These are phyloP conservation scores for Sterrhoptilus dennistouni DNA, from an alignment of 2,113 vertebrate species.

Conservation along the genomic window DNA sequence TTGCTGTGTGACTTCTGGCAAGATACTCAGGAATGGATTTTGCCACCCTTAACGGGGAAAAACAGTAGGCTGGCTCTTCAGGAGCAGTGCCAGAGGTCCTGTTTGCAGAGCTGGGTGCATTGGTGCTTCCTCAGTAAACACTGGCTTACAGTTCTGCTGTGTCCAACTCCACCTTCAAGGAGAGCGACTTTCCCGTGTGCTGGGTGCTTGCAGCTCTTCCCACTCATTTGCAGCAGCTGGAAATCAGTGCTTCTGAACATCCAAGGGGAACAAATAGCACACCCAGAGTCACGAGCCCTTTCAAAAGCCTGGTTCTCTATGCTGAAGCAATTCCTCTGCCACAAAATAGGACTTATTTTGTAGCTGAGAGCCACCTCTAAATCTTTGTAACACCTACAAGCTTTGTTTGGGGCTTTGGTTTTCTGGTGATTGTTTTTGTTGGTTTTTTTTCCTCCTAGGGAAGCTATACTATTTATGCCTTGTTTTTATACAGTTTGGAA, in stretches of 20 bases:
- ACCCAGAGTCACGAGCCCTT: neutral
- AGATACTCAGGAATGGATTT: neutral
- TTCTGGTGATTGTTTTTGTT: neutral
- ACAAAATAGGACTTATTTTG: neutral
- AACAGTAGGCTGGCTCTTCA: neutral
- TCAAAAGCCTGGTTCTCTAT: neutral
- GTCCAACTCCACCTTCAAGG: neutral
- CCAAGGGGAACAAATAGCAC: neutral
- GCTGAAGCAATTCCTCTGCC: neutral
- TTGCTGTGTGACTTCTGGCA: constrained; percentile 13
- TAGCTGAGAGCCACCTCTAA: neutral
- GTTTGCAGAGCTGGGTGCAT: accelerated
- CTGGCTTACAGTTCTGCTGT: neutral
- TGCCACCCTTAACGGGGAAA: neutral
- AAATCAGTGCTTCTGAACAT: neutral
- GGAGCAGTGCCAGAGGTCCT: neutral
- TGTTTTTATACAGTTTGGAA: neutral
- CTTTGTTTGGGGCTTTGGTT: neutral
- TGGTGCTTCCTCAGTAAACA: neutral
- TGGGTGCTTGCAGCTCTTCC: neutral
- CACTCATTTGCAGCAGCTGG: neutral
- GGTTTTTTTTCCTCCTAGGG: accelerated
- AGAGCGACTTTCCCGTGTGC: neutral
- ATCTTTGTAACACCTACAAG: neutral
- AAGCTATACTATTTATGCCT: neutral